phyloP scores from a whole-genome alignment of 2,888 invertebrate genomes.

The Pseudococcus longispinus region DNA sequence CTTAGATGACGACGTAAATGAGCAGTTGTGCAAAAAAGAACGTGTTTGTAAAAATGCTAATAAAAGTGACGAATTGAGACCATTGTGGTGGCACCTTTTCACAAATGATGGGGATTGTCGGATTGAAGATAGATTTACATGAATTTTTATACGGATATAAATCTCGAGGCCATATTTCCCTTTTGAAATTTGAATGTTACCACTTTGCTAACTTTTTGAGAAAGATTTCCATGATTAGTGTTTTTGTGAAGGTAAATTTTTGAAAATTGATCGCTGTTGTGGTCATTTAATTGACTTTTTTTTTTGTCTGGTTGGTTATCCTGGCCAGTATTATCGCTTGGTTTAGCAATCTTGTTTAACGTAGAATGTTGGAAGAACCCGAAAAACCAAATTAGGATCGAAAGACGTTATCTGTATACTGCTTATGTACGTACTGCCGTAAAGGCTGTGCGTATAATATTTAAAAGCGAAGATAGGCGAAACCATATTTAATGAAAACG shows the following conservation, averaged over 20 bases:
- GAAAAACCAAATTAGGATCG: constrained; percentile 1
- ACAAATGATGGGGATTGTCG: constrained; percentile 28
- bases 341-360: no score
- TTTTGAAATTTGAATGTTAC: background rate
- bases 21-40: background rate
- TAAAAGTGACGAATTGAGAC: background rate
- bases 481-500: constrained; percentile 53
- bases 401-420: constrained; percentile 5
- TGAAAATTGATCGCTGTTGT: background rate
- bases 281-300: background rate
- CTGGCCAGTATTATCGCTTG: no score
- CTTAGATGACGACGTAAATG: background rate
- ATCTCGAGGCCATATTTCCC: background rate
- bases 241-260: background rate
- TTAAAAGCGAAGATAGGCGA: constrained; percentile 43
- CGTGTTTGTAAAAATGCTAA: constrained; percentile 6
- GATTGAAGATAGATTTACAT: constrained; percentile 12
- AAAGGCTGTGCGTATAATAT: background rate
- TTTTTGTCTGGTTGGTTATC: background rate
- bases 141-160: background rate
- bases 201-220: background rate
- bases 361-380: background rate
- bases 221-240: background rate
- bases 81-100: background rate
- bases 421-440: background rate